Evolutionary conservation across 2,797 vertebrate genomes (phyloP), one percentile per base, ranked within the genome.

Genomic region (Epinephelus awoara): DNA sequence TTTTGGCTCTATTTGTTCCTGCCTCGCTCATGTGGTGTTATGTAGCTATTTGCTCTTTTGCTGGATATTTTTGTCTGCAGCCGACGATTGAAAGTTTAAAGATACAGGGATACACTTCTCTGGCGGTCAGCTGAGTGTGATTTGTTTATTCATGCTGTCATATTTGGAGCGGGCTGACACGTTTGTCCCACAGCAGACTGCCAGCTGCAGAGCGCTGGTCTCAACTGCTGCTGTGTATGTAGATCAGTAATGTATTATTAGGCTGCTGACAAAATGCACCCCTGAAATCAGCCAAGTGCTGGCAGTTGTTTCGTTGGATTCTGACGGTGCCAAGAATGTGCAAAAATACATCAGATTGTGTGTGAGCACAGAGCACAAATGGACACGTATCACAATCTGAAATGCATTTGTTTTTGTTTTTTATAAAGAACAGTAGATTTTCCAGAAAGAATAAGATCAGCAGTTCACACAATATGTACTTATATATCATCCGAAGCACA

Each of bases 231-330:
- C 58, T 70, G 46, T 44, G 52, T 73, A 23, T 75, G 40, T 55
- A 57, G 42, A 83, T 70, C 71, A 67, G 58, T 62, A 2, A 23
- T 34, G 64, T 72, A 42, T 67, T 77, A 70, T 78, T 66, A 73
- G 23, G n/a, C 64, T 50, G 67, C 66, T 66, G 50, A 79, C 69
- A 80, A 77, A 68, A 67, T 61, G 40, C 75, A 62, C 70, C 62
- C 62, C 38, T 67, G 42, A 74, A 82, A 75, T 72, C 67, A 55
- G 61, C 57, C 76, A 85, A 83, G 64, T 46, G 72, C 67, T 85
- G 56, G 84, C 66, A 76, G 72, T 65, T 76, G 58, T 47, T 72
- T 69, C 65, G 47, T 42, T 69, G 10, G 10, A 67, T 29, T 50
- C 14, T 74, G 70, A 56, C 5, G 2, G 40, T 67, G 77, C 73